These are phyloP conservation scores for Otus sunia DNA, from an alignment of 2,113 vertebrate genomes.

Conservation along the genomic window DNA sequence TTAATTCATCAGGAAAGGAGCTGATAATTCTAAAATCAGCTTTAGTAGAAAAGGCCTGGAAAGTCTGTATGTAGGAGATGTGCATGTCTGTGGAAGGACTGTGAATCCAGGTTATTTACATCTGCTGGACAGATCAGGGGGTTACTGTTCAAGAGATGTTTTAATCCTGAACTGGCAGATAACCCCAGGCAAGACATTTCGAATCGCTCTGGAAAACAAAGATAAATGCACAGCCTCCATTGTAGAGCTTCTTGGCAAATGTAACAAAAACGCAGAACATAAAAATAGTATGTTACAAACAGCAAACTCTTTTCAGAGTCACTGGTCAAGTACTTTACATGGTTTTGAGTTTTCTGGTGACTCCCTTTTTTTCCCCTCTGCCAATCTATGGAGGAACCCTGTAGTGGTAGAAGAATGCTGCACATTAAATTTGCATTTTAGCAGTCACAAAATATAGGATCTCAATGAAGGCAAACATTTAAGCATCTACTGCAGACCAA, in stretches of 20 bases:
- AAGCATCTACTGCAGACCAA: neutral
- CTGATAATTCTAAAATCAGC: neutral
- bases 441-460: neutral
- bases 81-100: neutral
- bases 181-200: neutral
- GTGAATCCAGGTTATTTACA: neutral
- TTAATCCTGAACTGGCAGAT: neutral
- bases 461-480: neutral
- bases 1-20: neutral
- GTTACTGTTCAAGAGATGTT: neutral
- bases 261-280: rapidly evolving
- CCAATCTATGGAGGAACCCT: neutral
- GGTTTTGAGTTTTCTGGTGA: neutral
- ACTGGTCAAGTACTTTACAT: neutral
- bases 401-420: neutral
- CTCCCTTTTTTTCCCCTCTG: neutral
- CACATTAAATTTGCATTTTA: neutral
- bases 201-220: neutral
- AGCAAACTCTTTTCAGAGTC: neutral
- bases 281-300: neutral
- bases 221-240: neutral
- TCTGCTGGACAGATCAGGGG: neutral
- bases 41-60: neutral
- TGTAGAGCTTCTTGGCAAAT: neutral
- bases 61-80: neutral